Conservation (phyloP, 2,113 vertebrate genomes). For the Prionailurus viverrinus region DNA sequence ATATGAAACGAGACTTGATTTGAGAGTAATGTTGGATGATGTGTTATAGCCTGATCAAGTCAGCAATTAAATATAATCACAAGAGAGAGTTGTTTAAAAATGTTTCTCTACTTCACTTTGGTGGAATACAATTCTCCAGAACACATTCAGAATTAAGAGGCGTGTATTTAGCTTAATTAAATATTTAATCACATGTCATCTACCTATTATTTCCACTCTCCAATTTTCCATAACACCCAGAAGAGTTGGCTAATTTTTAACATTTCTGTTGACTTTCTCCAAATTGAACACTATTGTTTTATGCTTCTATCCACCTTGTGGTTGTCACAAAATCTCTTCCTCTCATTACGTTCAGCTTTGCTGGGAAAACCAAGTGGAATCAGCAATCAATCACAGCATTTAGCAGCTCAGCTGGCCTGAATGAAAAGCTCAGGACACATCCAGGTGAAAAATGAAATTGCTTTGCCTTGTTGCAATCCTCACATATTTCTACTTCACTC, state of each 20-base stretch:
- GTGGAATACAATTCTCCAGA: slow-evolving; percentile 35
- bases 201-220: slow-evolving; percentile 53
- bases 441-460: slow-evolving; percentile 51
- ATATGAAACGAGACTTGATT: too few species aligned
- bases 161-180: slow-evolving; percentile 77
- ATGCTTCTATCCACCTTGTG: slow-evolving; percentile 41
- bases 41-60: too few species aligned
- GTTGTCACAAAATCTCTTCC: background rate
- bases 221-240: slow-evolving; percentile 52
- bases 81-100: background rate
- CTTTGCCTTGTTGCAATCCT: slow-evolving; percentile 50
- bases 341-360: background rate
- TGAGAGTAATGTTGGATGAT: too few species aligned
- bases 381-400: slow-evolving; percentile 25
- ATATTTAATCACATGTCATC: slow-evolving; percentile 75
- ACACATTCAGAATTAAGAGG: slow-evolving; percentile 68
- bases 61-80: too few species aligned
- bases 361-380: background rate
- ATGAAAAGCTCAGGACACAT: background rate
- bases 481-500: slow-evolving; percentile 62
- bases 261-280: slow-evolving; percentile 59
- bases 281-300: slow-evolving; percentile 58
- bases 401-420: slow-evolving; percentile 44
- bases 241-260: slow-evolving; percentile 74
- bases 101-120: slow-evolving; percentile 55